Base-by-base conservation (phyloP, 64 coral and sea anemone species). In the Montipora capricornis region DNA sequence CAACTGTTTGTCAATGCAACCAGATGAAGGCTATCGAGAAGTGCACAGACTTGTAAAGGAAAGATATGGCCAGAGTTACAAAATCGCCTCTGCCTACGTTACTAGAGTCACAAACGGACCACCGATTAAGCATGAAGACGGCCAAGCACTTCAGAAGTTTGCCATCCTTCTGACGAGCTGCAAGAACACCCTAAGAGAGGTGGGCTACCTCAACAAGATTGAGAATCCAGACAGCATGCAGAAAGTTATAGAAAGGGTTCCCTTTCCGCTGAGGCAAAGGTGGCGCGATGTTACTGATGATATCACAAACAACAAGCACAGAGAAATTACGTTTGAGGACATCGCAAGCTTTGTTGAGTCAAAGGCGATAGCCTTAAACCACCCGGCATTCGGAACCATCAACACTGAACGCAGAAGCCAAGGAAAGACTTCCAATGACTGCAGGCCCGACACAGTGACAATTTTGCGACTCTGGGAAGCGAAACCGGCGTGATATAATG, bases 281-380 rank as follows among this genome's bases (percentile, higher is more conserved):
- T 62, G 79, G 79, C 55, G 19, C 48, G 79, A 81, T 4, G 79
- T 81, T 81, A 51, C 79, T 60, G 51, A 81, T 60, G 79, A 81
- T 20, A 81, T 81, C 4, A 81, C 79, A 0, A 60, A 29, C 10
- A 81, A 81, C 51, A 81, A 81, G 52, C 51, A 81, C 6, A 81
- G 79, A 83, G 47, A 91, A 53, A 59, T 83, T 37, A 91, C 67
- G 5, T 52, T 91, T 1, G 37, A 83, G 3, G 90, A 91, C 50
- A 53, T 75, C 3, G 16, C 17, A 46, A 53, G 24, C 10, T 91
- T 91, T 12, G 79, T 91, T 1, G 81, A 55, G 11, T 52, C 68
- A 55, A 83, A 76, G 50, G 90, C 90, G 8, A 91, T 79, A 76
- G 90, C 80, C 24, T 71, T 74, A 8, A 83, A 69, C 5, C 90